These are phyloP conservation scores for Campylomormyrus numenius DNA, from an alignment of 2,113 vertebrate species.

Conservation along the genomic window DNA sequence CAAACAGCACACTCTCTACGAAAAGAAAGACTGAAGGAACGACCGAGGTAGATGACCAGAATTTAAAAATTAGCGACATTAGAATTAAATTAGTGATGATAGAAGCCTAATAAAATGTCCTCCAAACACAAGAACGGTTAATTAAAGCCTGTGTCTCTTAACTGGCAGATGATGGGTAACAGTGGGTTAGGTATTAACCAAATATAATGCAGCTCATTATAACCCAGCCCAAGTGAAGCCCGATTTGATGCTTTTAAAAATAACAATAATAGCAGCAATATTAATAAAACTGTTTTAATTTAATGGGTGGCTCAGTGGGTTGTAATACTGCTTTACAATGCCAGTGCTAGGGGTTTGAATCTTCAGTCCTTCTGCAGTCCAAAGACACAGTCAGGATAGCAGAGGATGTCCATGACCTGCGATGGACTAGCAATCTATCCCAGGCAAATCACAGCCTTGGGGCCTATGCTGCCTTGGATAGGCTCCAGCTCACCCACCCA, in stretches of 20 bases:
- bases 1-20: not conserved
- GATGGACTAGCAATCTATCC: not conserved
- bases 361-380: not conserved
- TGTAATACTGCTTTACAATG: not conserved
- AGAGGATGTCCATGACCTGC: not conserved
- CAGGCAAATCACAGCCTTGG: not conserved
- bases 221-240: not conserved
- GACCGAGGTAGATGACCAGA: not conserved
- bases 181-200: not conserved
- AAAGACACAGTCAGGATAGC: not conserved
- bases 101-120: conserved; percentile 9
- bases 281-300: not conserved
- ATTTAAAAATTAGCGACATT: not conserved
- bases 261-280: not conserved
- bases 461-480: not conserved
- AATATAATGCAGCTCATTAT: not conserved
- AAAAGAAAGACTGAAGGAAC: not conserved
- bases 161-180: not conserved
- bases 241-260: conserved; percentile 2
- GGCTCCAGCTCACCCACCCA: not conserved
- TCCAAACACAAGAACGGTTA: conserved; percentile 13
- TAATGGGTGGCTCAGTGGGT: not conserved
- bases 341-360: not conserved
- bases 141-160: not conserved
- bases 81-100: conserved; percentile 2